Conservation (phyloP, 2,113 vertebrate species). For the Bubo scandiacus region DNA sequence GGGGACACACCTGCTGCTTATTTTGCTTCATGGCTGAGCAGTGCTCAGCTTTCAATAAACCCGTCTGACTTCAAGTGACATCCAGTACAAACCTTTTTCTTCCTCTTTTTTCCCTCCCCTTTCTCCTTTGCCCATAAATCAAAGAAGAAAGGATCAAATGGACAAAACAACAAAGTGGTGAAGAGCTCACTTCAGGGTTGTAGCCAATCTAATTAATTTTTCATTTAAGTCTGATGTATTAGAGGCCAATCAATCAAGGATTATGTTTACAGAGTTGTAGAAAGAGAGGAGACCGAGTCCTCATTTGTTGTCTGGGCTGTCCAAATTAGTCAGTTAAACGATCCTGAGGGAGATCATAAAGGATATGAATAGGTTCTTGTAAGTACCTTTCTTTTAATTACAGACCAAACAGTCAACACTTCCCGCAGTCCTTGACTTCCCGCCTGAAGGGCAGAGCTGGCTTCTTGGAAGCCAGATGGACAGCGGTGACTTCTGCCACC, state of each 20-base stretch:
- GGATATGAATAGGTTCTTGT: slow-evolving; percentile 71
- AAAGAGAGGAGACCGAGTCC: slow-evolving; percentile 62
- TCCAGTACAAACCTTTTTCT: slow-evolving; percentile 38
- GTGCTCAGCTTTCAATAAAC: slow-evolving; percentile 17
- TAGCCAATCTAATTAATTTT: slow-evolving; percentile 85
- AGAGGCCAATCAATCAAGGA: slow-evolving; percentile 81
- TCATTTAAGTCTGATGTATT: slow-evolving; percentile 83
- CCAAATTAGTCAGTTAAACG: slow-evolving; percentile 77
- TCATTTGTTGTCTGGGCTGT: slow-evolving; percentile 78
- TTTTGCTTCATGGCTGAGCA: background rate
- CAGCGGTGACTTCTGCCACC: background rate
- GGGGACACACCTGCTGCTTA: background rate
- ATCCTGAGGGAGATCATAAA: slow-evolving; percentile 74
- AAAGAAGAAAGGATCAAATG: slow-evolving; percentile 77
- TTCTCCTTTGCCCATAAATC: slow-evolving; percentile 71
- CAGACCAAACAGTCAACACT: slow-evolving; percentile 63
- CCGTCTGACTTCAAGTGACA: slow-evolving; percentile 10
- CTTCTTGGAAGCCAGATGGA: slow-evolving; percentile 14
- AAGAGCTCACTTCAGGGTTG: slow-evolving; percentile 73
- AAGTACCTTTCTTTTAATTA: slow-evolving; percentile 83
- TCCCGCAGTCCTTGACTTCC: slow-evolving; percentile 45
- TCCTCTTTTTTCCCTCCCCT: slow-evolving; percentile 28
- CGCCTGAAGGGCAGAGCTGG: slow-evolving; percentile 45
- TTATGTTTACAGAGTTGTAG: slow-evolving; percentile 82
- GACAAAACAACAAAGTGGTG: slow-evolving; percentile 70